Conservation (phyloP, 2,113 vertebrate genomes). For the Microcebus lehilahytsara region DNA sequence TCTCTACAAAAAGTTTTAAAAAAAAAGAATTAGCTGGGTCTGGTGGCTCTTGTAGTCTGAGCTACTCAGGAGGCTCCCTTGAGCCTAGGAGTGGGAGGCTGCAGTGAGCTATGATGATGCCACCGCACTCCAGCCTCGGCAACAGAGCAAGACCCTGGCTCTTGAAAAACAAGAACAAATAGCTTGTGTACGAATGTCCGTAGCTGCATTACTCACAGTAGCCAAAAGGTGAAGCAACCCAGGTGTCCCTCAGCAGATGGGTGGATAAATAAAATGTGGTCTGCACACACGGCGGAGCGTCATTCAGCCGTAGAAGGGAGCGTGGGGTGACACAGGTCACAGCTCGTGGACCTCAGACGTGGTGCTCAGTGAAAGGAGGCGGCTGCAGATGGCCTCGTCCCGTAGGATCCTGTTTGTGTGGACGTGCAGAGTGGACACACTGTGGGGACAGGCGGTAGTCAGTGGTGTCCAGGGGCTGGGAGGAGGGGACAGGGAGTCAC, state of each 20-base stretch:
- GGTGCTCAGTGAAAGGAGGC: not conserved
- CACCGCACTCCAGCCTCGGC: not conserved
- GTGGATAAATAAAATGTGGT: not conserved
- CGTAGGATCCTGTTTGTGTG: not conserved
- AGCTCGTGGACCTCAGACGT: not conserved
- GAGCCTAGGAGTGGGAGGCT: not conserved
- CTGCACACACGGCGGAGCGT: no score
- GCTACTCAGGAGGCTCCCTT: no score
- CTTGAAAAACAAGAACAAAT: not conserved
- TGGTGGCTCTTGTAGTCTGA: no score
- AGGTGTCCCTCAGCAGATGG: not conserved
- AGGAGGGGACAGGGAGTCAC: not conserved
- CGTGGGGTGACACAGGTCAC: no score
- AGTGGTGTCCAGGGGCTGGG: not conserved
- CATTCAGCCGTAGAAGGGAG: not conserved
- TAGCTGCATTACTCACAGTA: not conserved
- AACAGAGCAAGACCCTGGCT: not conserved
- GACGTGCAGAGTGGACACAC: not conserved
- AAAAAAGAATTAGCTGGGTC: no score
- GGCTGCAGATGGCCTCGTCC: fast-evolving
- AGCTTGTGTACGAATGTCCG: not conserved
- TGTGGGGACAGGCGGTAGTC: not conserved
- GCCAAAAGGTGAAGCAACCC: not conserved
- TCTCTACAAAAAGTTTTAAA: no score
- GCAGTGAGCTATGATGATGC: not conserved